Base-by-base conservation (phyloP, 2,888 invertebrate species). In the Drosophila gaucha region DNA sequence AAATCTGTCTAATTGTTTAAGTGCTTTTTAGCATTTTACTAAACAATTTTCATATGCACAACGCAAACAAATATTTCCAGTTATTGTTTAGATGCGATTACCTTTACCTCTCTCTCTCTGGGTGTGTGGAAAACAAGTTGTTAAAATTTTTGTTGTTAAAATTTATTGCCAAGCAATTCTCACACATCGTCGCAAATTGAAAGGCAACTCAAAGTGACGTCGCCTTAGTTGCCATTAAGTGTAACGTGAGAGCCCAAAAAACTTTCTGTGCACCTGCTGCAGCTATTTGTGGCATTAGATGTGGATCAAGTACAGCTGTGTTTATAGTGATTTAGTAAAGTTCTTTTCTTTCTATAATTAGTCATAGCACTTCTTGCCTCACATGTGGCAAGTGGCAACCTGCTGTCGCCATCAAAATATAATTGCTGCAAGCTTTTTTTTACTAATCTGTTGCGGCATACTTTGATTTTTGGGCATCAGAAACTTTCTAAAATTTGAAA, bases 101-200 rank as follows among this genome's bases (percentile, higher is more conserved):
- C 35, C 57, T 44, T 16, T 14, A 12, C 31, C 52, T 49, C 28
- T 54, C 14, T 39, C 31, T 38, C 35, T 3, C 16, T 33, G n/a
- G n/a, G n/a, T n/a, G n/a, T n/a, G n/a, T n/a, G n/a, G n/a, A n/a
- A n/a, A n/a, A n/a, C n/a, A n/a, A n/a, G n/a, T n/a, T n/a, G n/a
- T n/a, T n/a, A n/a, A n/a, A n/a, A n/a, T n/a, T 14, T 14, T 3
- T 77, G 74, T 67, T 65, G 71, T 72, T 72, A 62, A 78, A 80
- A 76, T 76, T 86, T 86, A 84, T 84, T 85, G 85, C 87, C 85
- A 85, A 70, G 70, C 76, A 78, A 66, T 78, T 84, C 85, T 84
- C 78, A 78, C 87, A 84, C 85, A 80, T 84, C 71, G 84, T 66
- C 76, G 82, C 84, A 67, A 87, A 84, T 87, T 85, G 86, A 64